phyloP scores from a whole-genome alignment of 2,113 vertebrate genomes.

The Prinia subflava region DNA sequence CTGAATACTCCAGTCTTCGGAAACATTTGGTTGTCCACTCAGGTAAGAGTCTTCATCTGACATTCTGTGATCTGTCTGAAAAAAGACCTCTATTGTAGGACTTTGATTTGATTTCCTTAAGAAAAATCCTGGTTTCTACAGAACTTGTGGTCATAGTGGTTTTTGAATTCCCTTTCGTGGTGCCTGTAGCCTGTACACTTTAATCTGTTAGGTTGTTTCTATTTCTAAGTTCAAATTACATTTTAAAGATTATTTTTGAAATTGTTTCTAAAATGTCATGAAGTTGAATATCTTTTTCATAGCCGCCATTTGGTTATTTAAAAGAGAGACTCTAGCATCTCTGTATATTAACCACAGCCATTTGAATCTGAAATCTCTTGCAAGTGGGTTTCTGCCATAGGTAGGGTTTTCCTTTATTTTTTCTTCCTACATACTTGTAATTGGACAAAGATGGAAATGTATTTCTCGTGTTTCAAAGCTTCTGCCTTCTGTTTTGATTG shows the following conservation, averaged over 20 bases:
- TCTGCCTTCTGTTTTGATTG: not conserved
- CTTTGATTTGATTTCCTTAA: not conserved
- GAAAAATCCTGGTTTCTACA: not conserved
- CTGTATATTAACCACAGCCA: not conserved
- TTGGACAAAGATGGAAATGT: not conserved
- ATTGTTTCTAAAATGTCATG: not conserved
- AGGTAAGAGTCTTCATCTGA: conserved; percentile 74
- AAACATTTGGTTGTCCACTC: conserved; percentile 98
- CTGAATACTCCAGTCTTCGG: conserved; percentile 97
- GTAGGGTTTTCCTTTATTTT: not conserved
- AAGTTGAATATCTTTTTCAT: not conserved
- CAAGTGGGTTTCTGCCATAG: not conserved
- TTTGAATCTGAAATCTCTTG: not conserved
- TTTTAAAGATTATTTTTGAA: not conserved
- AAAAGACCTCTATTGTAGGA: not conserved
- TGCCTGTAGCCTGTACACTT: not conserved
- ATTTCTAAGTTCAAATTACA: not conserved
- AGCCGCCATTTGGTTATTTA: not conserved
- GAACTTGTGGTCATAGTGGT: not conserved
- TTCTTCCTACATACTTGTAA: not conserved
- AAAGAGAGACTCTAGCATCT: not conserved
- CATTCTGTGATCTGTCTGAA: not conserved
- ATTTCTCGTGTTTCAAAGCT: not conserved
- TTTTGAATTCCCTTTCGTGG: not conserved
- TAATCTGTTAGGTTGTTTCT: not conserved